A percentile compares a stretch with the other conserved stretches of the same genome.
Conservation (phyloP, 2,113 vertebrate species). For the Gasterosteus aculeatus region DNA sequence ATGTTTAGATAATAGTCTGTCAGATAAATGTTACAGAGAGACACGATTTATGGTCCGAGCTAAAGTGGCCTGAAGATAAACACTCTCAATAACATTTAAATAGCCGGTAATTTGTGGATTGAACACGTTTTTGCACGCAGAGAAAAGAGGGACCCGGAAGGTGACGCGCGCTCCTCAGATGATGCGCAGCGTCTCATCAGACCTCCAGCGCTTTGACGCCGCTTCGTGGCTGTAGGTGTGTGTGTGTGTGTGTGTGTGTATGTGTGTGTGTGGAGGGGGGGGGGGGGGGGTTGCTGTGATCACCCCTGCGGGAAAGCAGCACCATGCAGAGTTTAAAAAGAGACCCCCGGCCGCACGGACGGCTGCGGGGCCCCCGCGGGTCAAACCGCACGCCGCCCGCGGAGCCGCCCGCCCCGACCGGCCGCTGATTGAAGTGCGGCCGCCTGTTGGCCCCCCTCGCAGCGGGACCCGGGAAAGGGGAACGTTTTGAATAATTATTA, state of each 20-base stretch:
- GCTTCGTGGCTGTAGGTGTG: conserved; percentile 40
- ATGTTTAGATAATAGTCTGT: conserved; percentile 48
- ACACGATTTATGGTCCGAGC: conserved; percentile 48
- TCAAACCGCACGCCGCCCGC: conserved; percentile 69
- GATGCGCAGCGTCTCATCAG: conserved; percentile 56
- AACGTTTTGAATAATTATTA: conserved; percentile 79
- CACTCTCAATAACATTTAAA: not conserved
- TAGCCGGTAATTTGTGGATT: not conserved
- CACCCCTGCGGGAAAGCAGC: conserved; percentile 64
- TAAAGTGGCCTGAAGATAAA: not conserved
- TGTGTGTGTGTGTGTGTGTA: too few relatives aligned
- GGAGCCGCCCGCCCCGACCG: conserved; percentile 64
- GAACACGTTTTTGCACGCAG: not conserved
- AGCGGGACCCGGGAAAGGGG: conserved; percentile 69
- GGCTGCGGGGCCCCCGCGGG: conserved; percentile 46
- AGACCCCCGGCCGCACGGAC: conserved; percentile 41
- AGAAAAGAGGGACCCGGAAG: not conserved
- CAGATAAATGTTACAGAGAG: conserved; percentile 26
- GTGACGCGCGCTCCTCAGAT: conserved; percentile 34
- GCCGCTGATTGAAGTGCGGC: conserved; percentile 79
- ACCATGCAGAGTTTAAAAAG: conserved; percentile 78
- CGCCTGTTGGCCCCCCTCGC: conserved; percentile 72
- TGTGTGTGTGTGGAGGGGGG: too few relatives aligned
- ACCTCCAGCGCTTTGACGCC: conserved; percentile 66
- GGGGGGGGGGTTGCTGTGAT: conserved; percentile 73